phyloP scores from a whole-genome alignment of 92 coral and sea anemone species.

The Palythoa caribaeorum region DNA sequence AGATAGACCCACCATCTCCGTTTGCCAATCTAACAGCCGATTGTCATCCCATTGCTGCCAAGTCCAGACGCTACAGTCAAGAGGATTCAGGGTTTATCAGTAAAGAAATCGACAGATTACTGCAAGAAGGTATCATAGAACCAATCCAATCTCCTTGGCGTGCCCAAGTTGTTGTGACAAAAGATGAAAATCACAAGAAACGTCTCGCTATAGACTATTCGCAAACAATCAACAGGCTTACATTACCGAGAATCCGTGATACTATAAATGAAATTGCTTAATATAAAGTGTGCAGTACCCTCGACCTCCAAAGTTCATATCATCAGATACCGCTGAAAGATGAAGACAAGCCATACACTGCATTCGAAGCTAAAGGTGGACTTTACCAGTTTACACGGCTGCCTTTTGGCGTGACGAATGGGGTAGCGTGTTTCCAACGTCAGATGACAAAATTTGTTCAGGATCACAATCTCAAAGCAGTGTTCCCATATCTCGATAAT shows the following conservation, averaged over 20 bases:
- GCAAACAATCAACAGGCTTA: constrained; percentile 66
- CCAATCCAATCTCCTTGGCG: constrained; percentile 49
- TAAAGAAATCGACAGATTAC: constrained; percentile 54
- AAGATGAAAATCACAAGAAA: constrained; percentile 43
- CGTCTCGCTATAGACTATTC: constrained; percentile 64
- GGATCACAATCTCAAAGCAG: constrained; percentile 50
- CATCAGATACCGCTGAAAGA: constrained; percentile 48
- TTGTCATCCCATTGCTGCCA: constrained; percentile 62
- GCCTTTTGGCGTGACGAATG: constrained; percentile 61
- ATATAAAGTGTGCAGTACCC: constrained; percentile 62
- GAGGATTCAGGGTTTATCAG: constrained; percentile 60
- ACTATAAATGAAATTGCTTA: constrained; percentile 57
- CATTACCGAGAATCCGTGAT: constrained; percentile 66
- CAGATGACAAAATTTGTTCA: constrained; percentile 62
- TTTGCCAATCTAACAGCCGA: constrained; percentile 70
- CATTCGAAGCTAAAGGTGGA: constrained; percentile 58
- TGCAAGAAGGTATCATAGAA: constrained; percentile 64
- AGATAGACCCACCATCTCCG: constrained; percentile 60
- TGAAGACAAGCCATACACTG: constrained; percentile 68
- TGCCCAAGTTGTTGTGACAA: no score
- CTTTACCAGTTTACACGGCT: constrained; percentile 75
- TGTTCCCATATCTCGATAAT: constrained; percentile 53
- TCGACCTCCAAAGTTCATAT: constrained; percentile 51
- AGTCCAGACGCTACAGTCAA: constrained; percentile 63
- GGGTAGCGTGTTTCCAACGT: constrained; percentile 58